Base-by-base conservation (phyloP, 2,888 invertebrate genomes). In the Diadegma fenestrale region DNA sequence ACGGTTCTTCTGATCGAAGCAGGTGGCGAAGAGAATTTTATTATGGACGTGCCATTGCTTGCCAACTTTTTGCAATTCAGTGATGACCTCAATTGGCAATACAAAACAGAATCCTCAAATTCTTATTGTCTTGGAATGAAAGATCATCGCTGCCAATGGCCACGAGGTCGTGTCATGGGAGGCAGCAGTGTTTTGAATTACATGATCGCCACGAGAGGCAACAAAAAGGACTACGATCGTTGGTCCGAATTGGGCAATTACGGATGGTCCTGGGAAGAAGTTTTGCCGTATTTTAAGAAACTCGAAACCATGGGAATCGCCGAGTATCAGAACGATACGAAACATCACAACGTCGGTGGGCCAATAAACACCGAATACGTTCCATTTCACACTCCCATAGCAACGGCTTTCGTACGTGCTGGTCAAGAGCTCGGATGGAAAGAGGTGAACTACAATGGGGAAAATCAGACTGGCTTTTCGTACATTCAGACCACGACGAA, bases 141-240 rank as follows among this genome's bases (percentile, higher is more conserved):
- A 1, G 89, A 92, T 22, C 89, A 90, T 0, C 90, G 89, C 64
- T 94, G 94, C 86, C 91, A 89, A 0, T 92, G 92, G 88, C 93
- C 95, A 0, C 89, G 94, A 68, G 98, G 98, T 3, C 97, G 97
- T 93, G 97, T 97, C 0, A 95, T 98, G 91, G 98, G 98, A 7
- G 98, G 98, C 1, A 96, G 96, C 10, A 97, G 97, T 86, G 96
- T 97, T 0, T 94, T 98, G 12, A 98, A 98, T 92, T 96, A 96
- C 89, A 97, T 98, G 97, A 96, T 97, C 89, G 97, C 97, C 90
- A 97, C 96, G 0, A 94, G 97, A 85, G 97, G 97, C 14, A 95
- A 96, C 89, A 95, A 95, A 0, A 93, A 94, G 4, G 98, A 98
- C 91, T 98, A 97, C 92, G 96, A 98, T 90, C 94, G 95, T 5